Percentiles rank a stretch among this genome's conserved stretches.
Evolutionary conservation across 1,140 invertebrate species (phyloP).

Genomic region (Drosophila cardini): DNA sequence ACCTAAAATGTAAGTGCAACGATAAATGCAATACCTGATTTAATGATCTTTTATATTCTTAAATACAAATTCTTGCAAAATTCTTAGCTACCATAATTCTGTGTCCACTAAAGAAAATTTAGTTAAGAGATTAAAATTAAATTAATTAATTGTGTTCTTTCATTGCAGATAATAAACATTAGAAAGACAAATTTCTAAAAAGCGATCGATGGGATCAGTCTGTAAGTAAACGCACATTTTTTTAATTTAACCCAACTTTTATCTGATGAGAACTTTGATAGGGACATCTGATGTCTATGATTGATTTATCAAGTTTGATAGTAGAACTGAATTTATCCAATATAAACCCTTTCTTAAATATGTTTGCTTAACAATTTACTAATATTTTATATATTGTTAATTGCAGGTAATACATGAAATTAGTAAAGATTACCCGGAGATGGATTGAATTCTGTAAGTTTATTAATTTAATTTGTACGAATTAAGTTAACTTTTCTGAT

Average conservation of each 20-base stretch:
- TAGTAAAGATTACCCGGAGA: too few relatives aligned
- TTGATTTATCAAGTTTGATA: conserved; percentile 26
- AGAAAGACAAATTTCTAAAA: too few relatives aligned
- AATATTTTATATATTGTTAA: too few relatives aligned
- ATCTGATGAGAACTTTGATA: neutral
- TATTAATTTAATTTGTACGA: neutral
- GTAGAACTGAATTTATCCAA: neutral
- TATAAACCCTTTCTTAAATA: neutral
- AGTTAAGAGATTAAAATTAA: too few relatives aligned
- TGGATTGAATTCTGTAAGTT: neutral
- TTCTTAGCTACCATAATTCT: too few relatives aligned
- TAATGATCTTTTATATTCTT: too few relatives aligned
- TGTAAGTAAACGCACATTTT: neutral
- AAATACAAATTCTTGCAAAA: too few relatives aligned
- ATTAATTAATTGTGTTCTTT: too few relatives aligned
- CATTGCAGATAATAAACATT: too few relatives aligned
- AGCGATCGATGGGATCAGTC: too few relatives aligned
- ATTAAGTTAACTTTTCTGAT: conserved; percentile 33
- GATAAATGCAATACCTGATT: neutral
- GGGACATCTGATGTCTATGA: conserved; percentile 53
- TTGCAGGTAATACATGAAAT: too few relatives aligned
- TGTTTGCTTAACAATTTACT: neutral
- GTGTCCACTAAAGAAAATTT: too few relatives aligned
- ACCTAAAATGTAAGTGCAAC: neutral
- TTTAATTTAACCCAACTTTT: neutral